Conservation (phyloP, 2,797 vertebrate species). For the Premnoplex brunnescens region DNA sequence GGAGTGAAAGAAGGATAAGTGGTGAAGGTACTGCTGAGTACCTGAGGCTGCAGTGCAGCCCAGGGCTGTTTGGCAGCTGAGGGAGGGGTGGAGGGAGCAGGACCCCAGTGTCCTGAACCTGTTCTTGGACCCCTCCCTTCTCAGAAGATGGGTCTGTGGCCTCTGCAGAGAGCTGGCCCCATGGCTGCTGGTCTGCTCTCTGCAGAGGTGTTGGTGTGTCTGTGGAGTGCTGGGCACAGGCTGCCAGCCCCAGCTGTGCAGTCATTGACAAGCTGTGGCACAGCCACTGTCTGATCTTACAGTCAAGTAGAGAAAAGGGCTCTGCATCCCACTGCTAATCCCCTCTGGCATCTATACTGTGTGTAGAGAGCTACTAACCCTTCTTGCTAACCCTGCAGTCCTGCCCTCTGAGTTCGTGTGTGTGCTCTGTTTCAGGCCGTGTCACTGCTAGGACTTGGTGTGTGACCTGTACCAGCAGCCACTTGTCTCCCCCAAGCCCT, state of each 20-base stretch:
- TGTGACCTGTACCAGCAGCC: background rate
- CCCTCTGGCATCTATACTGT: background rate
- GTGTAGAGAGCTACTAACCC: constrained; percentile 5
- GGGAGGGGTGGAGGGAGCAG: background rate
- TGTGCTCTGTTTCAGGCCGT: background rate
- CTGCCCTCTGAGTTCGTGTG: background rate
- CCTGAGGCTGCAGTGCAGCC: background rate
- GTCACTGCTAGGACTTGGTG: background rate
- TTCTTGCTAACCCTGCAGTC: constrained; percentile 1
- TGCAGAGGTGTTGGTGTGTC: background rate
- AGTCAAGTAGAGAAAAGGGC: background rate
- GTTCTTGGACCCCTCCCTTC: background rate
- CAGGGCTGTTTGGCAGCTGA: background rate
- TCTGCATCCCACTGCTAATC: background rate
- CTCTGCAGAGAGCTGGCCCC: background rate
- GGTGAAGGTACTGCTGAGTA: background rate
- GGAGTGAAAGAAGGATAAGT: background rate
- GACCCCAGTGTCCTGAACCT: background rate
- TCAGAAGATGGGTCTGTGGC: background rate
- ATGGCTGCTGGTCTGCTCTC: background rate
- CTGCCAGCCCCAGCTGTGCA: background rate
- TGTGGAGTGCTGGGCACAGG: background rate
- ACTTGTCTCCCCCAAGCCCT: background rate
- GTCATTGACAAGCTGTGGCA: background rate
- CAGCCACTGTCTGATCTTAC: background rate